Evolutionary conservation across 2,888 invertebrate genomes (phyloP), one percentile per base, ranked within the genome.

Genomic region (Drosophila histrio): DNA sequence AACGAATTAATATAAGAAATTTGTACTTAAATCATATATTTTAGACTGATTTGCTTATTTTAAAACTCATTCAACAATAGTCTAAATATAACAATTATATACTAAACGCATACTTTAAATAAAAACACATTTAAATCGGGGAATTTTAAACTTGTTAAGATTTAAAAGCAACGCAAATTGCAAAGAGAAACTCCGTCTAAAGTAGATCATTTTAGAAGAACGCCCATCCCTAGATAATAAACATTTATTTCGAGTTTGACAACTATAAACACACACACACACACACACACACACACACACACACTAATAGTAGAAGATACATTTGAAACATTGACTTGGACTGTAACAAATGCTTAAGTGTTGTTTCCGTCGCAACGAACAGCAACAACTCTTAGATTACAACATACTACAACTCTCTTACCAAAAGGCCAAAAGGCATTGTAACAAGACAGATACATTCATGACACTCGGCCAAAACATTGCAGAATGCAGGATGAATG

Each of bases 401-500:
- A 28, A 32, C 13, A n/a, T 13, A 21, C 21, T 5, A 26, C 15
- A 49, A 49, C 34, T 34, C 34, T 34, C 11, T n/a, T n/a, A n/a
- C n/a, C n/a, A n/a, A n/a, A n/a, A n/a, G n/a, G 19, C 24, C 50
- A 36, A 24, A 36, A 15, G 15, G 24, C 19, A 9, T 5, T n/a
- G 50, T 19, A 52, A 52, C 38, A 52, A 52, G 28, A 26, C 19
- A 26, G 38, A 28, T 47, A 30, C 9, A 47, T 47, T 11, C 30
- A 21, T 30, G 47, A 9, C 47, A 30, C 21, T 30, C 13, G 13
- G 32, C 8, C n/a, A n/a, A n/a, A 30, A 19, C 47, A 47, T 21
- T 32, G 32, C 28, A 28, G 47, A 49, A 34, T n/a, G n/a, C n/a
- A 21, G 34, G 26, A 52, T 52, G 50, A 52, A 52, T 52, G 38